phyloP scores from a whole-genome alignment of 2,113 vertebrate genomes.

The Hepsetus odoe region DNA sequence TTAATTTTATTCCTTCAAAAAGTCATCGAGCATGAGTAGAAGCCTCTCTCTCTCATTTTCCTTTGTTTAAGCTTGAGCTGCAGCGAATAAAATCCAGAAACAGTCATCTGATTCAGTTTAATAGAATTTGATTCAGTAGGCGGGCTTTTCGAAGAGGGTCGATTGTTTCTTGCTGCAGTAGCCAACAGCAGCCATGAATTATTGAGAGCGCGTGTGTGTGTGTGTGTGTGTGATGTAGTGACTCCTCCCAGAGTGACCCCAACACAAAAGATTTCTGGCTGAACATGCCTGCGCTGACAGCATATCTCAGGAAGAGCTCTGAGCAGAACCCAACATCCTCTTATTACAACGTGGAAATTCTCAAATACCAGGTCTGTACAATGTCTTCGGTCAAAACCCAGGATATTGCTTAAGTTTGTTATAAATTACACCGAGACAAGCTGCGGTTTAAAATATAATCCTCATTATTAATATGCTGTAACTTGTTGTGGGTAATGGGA shows the following conservation, averaged over 20 bases:
- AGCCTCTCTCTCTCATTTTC: conserved; percentile 16
- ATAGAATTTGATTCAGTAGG: conserved; percentile 62
- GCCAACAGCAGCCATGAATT: conserved; percentile 60
- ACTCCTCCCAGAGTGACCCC: conserved; percentile 90
- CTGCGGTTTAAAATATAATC: too few species aligned
- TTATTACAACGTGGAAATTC: conserved; percentile 96
- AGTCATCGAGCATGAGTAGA: too few species aligned
- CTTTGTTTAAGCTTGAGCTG: conserved; percentile 41
- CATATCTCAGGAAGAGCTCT: conserved; percentile 95
- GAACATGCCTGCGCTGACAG: conserved; percentile 95
- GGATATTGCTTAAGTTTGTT: too few species aligned
- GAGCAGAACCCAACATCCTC: conserved; percentile 94
- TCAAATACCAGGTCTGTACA: conserved; percentile 92
- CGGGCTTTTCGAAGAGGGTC: conserved; percentile 57
- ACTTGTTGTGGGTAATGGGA: too few species aligned
- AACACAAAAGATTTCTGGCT: conserved; percentile 95
- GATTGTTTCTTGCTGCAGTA: conserved; percentile 64
- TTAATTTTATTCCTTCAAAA: neutral
- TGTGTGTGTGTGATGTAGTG: conserved; percentile 69
- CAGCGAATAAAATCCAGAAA: conserved; percentile 41
- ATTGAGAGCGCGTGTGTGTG: conserved; percentile 58
- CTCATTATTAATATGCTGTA: too few species aligned
- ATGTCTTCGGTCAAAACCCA: neutral
- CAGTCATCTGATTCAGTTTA: conserved; percentile 65
- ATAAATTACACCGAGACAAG: too few species aligned